These are phyloP conservation scores for Gnathonemus longibarbis DNA, from an alignment of 2,113 vertebrate species.

Conservation along the genomic window DNA sequence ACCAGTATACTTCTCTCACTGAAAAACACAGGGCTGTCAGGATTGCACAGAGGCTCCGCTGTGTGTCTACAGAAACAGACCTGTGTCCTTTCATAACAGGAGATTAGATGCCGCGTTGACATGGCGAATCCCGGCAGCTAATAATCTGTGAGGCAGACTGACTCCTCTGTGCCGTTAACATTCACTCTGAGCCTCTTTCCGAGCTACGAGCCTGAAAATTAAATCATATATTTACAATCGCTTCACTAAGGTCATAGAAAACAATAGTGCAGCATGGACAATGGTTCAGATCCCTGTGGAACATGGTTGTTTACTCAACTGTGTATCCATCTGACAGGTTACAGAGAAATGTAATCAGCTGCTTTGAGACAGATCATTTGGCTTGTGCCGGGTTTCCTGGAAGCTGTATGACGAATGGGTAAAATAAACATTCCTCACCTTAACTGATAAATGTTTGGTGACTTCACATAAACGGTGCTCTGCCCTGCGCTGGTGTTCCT, in stretches of 20 bases:
- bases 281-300: not conserved
- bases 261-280: not conserved
- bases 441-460: not conserved
- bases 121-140: not conserved
- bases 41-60: not conserved
- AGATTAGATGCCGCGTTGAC: constrained; percentile 1
- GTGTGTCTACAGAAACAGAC: constrained; percentile 12
- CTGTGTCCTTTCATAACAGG: not conserved
- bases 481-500: not conserved
- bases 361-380: not conserved
- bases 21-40: constrained; percentile 10
- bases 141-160: not conserved
- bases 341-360: not conserved
- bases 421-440: not conserved
- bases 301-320: not conserved
- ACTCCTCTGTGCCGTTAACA: not conserved
- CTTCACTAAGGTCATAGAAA: not conserved
- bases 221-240: not conserved
- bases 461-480: not conserved
- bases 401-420: not conserved
- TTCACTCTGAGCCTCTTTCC: not conserved
- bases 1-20: not conserved
- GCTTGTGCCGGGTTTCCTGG: not conserved
- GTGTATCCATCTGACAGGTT: not conserved
- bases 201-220: not conserved